Evolutionary conservation across 92 coral and sea anemone genomes (phyloP), one percentile per base, ranked within the genome.

Genomic region (Heliopora coerulea): DNA sequence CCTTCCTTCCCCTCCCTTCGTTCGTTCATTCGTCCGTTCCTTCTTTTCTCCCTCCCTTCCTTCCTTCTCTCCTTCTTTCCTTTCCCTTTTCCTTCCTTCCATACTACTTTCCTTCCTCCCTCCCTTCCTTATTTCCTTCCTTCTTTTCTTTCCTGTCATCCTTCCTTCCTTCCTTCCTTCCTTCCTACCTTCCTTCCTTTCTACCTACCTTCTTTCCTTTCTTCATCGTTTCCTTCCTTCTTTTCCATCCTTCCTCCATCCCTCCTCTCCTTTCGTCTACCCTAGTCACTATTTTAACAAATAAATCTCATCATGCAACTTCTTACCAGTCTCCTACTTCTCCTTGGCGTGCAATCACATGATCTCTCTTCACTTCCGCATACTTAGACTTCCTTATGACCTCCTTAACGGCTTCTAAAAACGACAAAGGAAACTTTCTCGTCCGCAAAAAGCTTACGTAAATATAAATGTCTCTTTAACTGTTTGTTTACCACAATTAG

Each of bases 311-410:
- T 13, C 28, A 20, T 13, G n/a, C 23, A 13, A 25, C 8, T 67
- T 50, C 93, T 78, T 67, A 92, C 97, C 96, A 92, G 75, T 89
- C 77, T 24, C 97, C 97, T 56, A 39, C 52, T 26, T 92, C 96
- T 29, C 97, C 97, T 49, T 92, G 97, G 27, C 91, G 89, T 42
- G 83, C 72, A 65, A 92, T 89, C 32, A 92, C 72, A 37, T 74
- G 83, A 62, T 92, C 97, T 62, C 86, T 92, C 72, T 88, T 86
- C 23, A 80, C 68, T 40, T 81, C 87, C 21, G 79, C 56, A 24
- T 85, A 83, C 54, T 81, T 84, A 27, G 86, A 89, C 56, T 89
- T 78, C 68, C 81, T 89, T 15, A 92, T 82, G 2, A 92, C 75
- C 49, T 89, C 86, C 20, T 73, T 68, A 62, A 92, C 72, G 32